phyloP scores from a whole-genome alignment of 1,140 invertebrate species.

The Ectropis grisescens region DNA sequence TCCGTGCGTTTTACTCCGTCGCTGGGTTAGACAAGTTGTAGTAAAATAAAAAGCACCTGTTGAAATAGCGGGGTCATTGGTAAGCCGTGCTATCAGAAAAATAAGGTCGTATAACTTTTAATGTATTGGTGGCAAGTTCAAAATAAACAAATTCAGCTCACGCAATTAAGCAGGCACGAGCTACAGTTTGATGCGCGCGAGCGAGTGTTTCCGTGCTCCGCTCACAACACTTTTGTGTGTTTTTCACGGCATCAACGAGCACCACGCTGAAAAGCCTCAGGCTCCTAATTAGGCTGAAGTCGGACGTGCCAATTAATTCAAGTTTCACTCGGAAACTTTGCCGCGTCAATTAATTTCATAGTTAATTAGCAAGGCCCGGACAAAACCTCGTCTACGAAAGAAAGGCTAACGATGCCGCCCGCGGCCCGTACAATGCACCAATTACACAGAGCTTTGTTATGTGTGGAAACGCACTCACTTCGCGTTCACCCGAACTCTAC shows the following conservation, averaged over 20 bases:
- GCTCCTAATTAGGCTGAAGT: constrained; percentile 68
- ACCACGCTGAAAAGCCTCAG: constrained; percentile 61
- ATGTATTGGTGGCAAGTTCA: too few relatives aligned
- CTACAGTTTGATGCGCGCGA: too few relatives aligned
- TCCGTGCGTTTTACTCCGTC: too few relatives aligned
- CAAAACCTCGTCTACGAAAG: constrained; percentile 60
- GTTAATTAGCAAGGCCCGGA: constrained; percentile 65
- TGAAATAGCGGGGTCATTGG: too few relatives aligned
- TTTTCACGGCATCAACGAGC: constrained; percentile 62
- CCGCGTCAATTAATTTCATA: constrained; percentile 70
- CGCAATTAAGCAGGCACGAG: too few relatives aligned
- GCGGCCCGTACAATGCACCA: constrained; percentile 54
- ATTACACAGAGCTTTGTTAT: constrained; percentile 57
- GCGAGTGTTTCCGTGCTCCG: too few relatives aligned
- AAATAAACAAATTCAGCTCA: too few relatives aligned
- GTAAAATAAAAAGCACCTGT: too few relatives aligned
- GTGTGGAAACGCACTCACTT: constrained; percentile 34
- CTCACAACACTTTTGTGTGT: constrained; percentile 65
- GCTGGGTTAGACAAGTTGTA: too few relatives aligned
- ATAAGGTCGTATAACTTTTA: too few relatives aligned
- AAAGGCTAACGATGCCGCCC: constrained; percentile 61
- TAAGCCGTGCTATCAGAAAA: too few relatives aligned
- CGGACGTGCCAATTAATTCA: constrained; percentile 69
- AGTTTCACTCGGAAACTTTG: constrained; percentile 68
- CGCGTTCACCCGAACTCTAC: too few relatives aligned